phyloP scores from a whole-genome alignment of 2,113 vertebrate genomes.

The Sprattus sprattus region DNA sequence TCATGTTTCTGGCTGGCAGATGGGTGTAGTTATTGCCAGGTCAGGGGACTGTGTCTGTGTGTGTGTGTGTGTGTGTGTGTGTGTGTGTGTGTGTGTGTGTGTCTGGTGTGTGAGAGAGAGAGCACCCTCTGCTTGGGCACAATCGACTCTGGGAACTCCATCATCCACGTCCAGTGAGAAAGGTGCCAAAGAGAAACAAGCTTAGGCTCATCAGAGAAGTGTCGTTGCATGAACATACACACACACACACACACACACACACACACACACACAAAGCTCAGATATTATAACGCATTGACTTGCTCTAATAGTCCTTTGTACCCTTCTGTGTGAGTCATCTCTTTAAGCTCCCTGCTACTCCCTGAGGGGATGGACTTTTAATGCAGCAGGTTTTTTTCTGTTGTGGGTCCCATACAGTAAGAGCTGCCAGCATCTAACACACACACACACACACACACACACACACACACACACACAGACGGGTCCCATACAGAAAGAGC shows the following conservation, averaged over 20 bases:
- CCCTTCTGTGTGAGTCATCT: background rate
- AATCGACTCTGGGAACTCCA: background rate
- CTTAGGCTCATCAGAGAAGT: background rate
- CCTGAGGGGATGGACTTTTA: too few species aligned
- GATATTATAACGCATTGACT: too few species aligned
- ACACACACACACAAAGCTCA: background rate
- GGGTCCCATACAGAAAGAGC: too few species aligned
- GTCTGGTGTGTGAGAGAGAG: conserved; percentile 25
- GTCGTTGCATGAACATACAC: background rate
- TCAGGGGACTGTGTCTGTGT: conserved; percentile 1
- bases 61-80: conserved; percentile 35
- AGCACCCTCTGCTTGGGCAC: conserved; percentile 38
- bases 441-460: too few species aligned
- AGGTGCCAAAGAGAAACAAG: background rate
- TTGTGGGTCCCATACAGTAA: too few species aligned
- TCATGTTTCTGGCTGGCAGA: conserved; percentile 56
- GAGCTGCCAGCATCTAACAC: too few species aligned
- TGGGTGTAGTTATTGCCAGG: conserved; percentile 29
- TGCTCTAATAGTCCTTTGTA: background rate
- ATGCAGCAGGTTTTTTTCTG: too few species aligned
- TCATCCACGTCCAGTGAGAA: background rate
- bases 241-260: background rate
- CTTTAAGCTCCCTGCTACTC: too few species aligned
- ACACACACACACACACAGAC: too few species aligned
- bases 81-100: background rate